A percentile compares a stretch with the other conserved stretches of the same genome.
Conservation (phyloP, 2,113 vertebrate genomes). For the Galbula dea region DNA sequence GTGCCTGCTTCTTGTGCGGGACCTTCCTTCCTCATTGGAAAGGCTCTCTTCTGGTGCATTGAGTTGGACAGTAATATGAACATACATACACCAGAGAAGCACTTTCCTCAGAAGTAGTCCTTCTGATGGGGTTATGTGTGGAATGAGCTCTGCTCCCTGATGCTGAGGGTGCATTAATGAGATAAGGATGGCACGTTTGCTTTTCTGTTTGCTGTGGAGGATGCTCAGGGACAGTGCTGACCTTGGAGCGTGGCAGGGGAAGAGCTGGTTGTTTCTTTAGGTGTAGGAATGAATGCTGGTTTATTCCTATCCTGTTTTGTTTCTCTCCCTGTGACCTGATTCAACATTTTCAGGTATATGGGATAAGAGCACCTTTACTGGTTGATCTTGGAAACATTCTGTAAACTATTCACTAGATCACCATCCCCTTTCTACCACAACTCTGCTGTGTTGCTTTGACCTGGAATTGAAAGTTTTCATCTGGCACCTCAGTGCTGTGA, state of each 20-base stretch:
- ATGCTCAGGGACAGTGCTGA: not conserved
- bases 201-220: not conserved
- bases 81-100: not conserved
- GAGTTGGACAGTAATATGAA: not conserved
- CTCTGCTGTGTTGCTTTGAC: not conserved
- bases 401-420: not conserved
- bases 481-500: not conserved
- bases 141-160: not conserved
- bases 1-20: not conserved
- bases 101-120: not conserved
- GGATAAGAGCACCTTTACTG: not conserved
- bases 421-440: not conserved
- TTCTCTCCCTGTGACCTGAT: not conserved
- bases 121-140: not conserved
- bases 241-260: not conserved
- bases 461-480: not conserved
- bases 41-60: not conserved
- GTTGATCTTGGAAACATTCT: not conserved
- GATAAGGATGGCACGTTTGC: not conserved
- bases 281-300: not conserved
- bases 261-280: not conserved
- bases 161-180: not conserved
- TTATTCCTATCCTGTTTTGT: not conserved
- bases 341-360: not conserved
- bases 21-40: not conserved